Evolutionary conservation across 1,140 invertebrate genomes (phyloP), one percentile per base, ranked within the genome.

Genomic region (Drosophila serrata): DNA sequence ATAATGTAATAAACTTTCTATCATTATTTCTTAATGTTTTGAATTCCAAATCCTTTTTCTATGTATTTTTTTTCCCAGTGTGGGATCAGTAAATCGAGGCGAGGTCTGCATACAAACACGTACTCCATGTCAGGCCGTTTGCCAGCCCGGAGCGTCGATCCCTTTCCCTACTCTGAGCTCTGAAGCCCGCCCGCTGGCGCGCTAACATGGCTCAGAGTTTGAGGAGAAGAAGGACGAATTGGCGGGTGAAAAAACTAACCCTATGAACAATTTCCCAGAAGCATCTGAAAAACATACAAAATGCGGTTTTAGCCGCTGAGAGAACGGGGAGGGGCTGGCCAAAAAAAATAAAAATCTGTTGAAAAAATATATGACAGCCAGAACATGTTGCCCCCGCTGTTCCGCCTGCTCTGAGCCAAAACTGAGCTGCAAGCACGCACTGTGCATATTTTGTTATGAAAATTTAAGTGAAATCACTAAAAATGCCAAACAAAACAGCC

Each of bases 401-500:
- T 12, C 9, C 42, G 24, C 24, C 4, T 9, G 48, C 45, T 74
- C 43, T 62, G 48, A 78, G 62, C 81, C 68, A 77, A 51, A 73
- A 73, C 70, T 69, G 60, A 75, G 79, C 79, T 86, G 65, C 82
- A 72, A 79, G 85, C 85, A 90, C 85, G 85, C 85, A 88, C 81
- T 90, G 55, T 61, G 59, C 81, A 81, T 90, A 88, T 88, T 90
- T 88, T 88, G 85, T 88, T 88, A 88, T 88, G 85, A 88, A 88
- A 88, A 88, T 88, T 88, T 88, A 90, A 88, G 85, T 88, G 85
- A 88, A 88, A 90, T 88, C 85, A 88, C 85, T 85, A 78, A 88
- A 87, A 88, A 88, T 88, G 85, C 74, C 85, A 88, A 88, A 88
- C 85, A 88, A 90, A 88, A 88, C 85, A 68, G 78, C 65, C 40